Evolutionary conservation across 1,140 invertebrate genomes (phyloP).

Genomic region (Musca vetustissima): DNA sequence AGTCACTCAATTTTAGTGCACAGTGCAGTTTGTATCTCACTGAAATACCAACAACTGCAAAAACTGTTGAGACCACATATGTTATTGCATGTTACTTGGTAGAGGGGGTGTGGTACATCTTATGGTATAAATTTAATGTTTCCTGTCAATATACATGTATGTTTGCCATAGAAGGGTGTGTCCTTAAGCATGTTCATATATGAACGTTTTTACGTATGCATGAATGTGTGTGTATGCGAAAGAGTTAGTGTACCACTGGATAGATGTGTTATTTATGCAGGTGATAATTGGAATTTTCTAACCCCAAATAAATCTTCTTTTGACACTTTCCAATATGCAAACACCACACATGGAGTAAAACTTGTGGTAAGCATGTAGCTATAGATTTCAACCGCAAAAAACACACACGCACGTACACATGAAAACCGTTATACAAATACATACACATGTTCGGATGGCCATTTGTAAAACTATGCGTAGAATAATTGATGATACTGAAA

Average conservation of each 20-base stretch:
- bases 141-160: constrained; percentile 14
- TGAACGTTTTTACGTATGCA: background rate
- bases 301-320: constrained; percentile 23
- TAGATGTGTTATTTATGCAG: constrained; percentile 20
- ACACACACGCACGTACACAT: background rate
- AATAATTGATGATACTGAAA: too few relatives aligned
- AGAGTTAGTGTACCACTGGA: background rate
- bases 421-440: background rate
- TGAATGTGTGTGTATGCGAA: background rate
- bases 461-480: too few relatives aligned
- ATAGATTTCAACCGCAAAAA: background rate
- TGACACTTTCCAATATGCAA: constrained; percentile 10
- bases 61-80: too few relatives aligned
- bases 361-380: too few relatives aligned
- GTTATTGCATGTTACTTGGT: too few relatives aligned
- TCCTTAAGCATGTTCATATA: too few relatives aligned
- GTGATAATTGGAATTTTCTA: constrained; percentile 24
- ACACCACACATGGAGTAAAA: background rate
- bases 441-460: too few relatives aligned
- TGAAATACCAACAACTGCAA: too few relatives aligned
- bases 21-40: too few relatives aligned
- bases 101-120: too few relatives aligned
- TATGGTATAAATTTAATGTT: constrained; percentile 17
- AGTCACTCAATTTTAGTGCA: too few relatives aligned
- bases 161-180: background rate